A percentile compares a stretch with the other conserved stretches of the same genome.
Conservation (phyloP, 2,888 invertebrate genomes). For the Petrophora chlorosata region DNA sequence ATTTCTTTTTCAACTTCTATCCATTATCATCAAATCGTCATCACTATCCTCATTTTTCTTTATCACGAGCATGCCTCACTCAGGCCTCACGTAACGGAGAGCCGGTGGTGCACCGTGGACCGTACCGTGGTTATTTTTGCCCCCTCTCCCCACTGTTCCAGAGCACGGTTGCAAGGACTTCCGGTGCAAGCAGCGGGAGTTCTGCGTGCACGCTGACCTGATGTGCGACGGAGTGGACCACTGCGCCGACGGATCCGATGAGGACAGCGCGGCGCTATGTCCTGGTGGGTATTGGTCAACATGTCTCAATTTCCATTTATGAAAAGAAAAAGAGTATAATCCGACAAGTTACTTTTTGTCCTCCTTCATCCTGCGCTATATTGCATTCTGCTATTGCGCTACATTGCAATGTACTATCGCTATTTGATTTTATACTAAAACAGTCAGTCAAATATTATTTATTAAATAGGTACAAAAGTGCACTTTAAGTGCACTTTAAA, state of each 20-base stretch:
- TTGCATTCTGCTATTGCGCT: no score
- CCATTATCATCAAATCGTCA: no score
- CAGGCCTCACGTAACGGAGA: conserved; percentile 12
- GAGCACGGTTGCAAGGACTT: conserved; percentile 95
- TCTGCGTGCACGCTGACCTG: conserved; percentile 96
- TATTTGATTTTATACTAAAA: no score
- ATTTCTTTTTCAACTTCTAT: no score
- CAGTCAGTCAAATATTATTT: no score
- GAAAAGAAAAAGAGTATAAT: no score
- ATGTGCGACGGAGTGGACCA: conserved; percentile 97
- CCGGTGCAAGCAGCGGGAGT: conserved; percentile 92
- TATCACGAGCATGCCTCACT: conserved; percentile 13
- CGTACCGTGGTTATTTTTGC: conserved; percentile 42
- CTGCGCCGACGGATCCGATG: conserved; percentile 97
- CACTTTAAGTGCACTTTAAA: no score
- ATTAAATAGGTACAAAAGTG: no score
- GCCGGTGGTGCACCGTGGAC: conserved; percentile 8
- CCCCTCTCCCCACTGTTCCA: conserved; percentile 71
- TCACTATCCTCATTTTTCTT: conserved; percentile 1
- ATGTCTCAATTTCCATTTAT: no score
- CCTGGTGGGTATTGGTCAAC: conserved; percentile 84
- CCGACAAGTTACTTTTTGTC: no score
- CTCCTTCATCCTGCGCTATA: no score
- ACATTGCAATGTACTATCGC: no score
- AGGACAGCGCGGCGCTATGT: conserved; percentile 92